Evolutionary conservation across 1,140 invertebrate species (phyloP).

Genomic region (Gryllus bimaculatus): DNA sequence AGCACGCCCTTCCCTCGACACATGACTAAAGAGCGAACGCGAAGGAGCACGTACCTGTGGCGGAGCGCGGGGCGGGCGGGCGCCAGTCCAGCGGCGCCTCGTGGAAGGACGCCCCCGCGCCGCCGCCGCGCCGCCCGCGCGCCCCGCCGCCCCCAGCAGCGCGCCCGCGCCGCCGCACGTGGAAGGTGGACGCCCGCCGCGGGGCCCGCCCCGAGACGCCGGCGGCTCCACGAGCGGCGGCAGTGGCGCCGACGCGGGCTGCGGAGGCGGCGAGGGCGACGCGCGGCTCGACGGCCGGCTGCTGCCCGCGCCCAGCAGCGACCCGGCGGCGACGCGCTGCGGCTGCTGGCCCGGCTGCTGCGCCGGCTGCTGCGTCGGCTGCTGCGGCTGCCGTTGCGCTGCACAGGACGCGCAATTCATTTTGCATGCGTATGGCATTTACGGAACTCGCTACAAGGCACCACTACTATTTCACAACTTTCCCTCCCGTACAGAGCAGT

Average conservation of each 20-base stretch:
- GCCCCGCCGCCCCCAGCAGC: slow-evolving; percentile 31
- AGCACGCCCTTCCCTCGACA: no score
- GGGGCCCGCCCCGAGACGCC: neutral
- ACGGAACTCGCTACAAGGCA: no score
- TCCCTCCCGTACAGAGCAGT: no score
- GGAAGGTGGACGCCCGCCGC: slow-evolving; percentile 19
- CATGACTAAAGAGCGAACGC: no score
- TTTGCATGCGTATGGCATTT: no score
- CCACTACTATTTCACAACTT: no score
- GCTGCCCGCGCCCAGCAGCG: neutral
- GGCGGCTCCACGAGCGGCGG: neutral
- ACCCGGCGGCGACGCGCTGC: no score
- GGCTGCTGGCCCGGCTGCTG: no score
- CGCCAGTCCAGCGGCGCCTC: slow-evolving; percentile 31
- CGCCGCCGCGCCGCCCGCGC: slow-evolving; percentile 36
- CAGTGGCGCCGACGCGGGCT: neutral
- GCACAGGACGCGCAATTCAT: no score
- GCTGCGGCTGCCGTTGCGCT: no score
- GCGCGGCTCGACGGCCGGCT: neutral
- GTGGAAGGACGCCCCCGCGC: slow-evolving; percentile 18
- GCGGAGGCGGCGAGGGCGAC: slow-evolving; percentile 1
- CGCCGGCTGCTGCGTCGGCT: no score
- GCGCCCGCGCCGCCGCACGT: slow-evolving; percentile 31
- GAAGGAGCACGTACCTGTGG: slow-evolving; percentile 42
- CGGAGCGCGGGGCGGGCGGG: slow-evolving; percentile 31